phyloP scores from a whole-genome alignment of 2,797 vertebrate genomes.

The Rhabdophis nuchalis region DNA sequence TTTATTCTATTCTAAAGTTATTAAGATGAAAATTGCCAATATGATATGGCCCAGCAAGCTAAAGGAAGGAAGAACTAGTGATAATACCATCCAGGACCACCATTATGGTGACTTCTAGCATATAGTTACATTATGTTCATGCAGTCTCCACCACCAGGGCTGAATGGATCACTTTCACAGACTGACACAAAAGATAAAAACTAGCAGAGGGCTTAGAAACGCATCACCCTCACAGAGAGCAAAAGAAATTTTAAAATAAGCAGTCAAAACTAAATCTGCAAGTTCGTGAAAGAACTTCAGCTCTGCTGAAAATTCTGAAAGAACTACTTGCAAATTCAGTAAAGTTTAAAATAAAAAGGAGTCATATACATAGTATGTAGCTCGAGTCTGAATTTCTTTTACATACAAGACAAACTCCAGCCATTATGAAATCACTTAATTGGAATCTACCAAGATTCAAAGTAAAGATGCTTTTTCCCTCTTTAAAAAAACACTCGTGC shows the following conservation, averaged over 20 bases:
- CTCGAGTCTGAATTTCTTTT: conserved; percentile 60
- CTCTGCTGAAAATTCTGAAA: conserved; percentile 45
- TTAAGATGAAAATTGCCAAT: conserved; percentile 45
- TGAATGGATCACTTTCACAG: conserved; percentile 61
- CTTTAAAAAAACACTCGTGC: conserved; percentile 59
- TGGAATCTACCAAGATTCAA: conserved; percentile 60
- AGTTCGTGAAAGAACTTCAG: conserved; percentile 51
- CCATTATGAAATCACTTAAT: conserved; percentile 64
- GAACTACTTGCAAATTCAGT: conserved; percentile 62
- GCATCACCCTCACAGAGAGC: conserved; percentile 56
- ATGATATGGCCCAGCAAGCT: conserved; percentile 41
- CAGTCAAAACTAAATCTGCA: conserved; percentile 58
- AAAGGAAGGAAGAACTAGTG: conserved; percentile 23
- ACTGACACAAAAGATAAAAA: conserved; percentile 56
- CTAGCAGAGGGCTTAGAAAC: conserved; percentile 58
- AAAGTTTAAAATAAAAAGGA: conserved; percentile 70
- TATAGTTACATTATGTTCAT: conserved; percentile 48
- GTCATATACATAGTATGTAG: conserved; percentile 66
- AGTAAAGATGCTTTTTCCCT: conserved; percentile 63
- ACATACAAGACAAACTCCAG: conserved; percentile 70
- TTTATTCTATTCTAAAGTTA: conserved; percentile 41
- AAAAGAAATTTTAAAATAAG: conserved; percentile 53
- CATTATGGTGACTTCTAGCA: conserved; percentile 40
- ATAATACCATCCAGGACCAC: conserved; percentile 35
- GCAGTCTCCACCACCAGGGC: conserved; percentile 64